Conservation (phyloP, 1,140 invertebrate genomes). For the Cataglyphis hispanica region DNA sequence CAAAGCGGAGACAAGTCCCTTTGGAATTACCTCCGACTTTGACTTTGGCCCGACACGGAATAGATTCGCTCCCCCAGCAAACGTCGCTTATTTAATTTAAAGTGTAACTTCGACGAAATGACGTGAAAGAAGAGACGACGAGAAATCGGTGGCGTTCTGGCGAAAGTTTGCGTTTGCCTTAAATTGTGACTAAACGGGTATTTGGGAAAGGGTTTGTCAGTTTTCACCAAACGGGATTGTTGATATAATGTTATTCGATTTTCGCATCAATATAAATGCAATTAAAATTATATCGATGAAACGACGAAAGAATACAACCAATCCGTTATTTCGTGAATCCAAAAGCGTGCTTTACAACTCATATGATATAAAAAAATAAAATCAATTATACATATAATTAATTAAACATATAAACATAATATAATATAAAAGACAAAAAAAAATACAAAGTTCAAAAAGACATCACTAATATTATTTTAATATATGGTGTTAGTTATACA, state of each 20-base stretch:
- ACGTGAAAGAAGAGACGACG: slow-evolving; percentile 30
- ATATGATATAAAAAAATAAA: background rate
- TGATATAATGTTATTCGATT: background rate
- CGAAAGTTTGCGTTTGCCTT: slow-evolving; percentile 22
- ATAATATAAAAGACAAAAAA: background rate
- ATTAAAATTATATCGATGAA: background rate
- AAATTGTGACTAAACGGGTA: slow-evolving; percentile 29
- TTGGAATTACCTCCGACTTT: background rate
- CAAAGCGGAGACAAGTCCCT: background rate
- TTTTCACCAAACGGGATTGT: background rate
- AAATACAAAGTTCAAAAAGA: background rate
- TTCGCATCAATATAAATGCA: background rate
- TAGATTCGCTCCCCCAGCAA: background rate
- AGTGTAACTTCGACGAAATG: slow-evolving; percentile 27
- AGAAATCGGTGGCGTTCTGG: background rate
- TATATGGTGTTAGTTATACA: background rate
- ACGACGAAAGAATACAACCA: background rate
- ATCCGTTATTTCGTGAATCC: background rate
- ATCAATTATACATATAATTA: background rate
- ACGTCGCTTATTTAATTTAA: slow-evolving; percentile 30
- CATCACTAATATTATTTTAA: background rate
- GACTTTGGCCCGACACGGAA: background rate
- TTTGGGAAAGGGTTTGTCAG: slow-evolving; percentile 14
- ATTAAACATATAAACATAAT: background rate
- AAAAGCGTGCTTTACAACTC: background rate